These are phyloP conservation scores for Coenonympha glycerion DNA, from an alignment of 2,888 invertebrate genomes.

Conservation along the genomic window DNA sequence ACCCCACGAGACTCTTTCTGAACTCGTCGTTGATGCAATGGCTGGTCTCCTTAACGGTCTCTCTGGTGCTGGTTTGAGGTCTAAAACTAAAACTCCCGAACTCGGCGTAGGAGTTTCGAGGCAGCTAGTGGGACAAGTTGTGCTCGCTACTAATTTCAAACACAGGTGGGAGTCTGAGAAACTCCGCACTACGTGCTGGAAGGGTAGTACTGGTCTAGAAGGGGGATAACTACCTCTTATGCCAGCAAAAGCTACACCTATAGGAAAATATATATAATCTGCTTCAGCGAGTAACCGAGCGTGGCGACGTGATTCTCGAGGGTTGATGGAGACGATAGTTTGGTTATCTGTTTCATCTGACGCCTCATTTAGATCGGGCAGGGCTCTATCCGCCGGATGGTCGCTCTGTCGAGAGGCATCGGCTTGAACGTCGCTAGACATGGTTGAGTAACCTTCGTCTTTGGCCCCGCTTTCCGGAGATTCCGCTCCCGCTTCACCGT, in stretches of 20 bases:
- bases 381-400: conserved; percentile 71
- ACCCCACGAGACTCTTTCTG: conserved; percentile 76
- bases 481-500: conserved; percentile 79
- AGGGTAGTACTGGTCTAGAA: conserved; percentile 80
- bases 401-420: conserved; percentile 79
- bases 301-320: conserved; percentile 68
- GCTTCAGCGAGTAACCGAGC: conserved; percentile 78
- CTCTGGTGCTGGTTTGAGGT: conserved; percentile 75
- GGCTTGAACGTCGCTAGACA: conserved; percentile 88
- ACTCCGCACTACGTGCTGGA: conserved; percentile 83
- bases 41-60: conserved; percentile 77
- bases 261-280: conserved; percentile 81
- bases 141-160: conserved; percentile 79
- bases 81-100: conserved; percentile 78
- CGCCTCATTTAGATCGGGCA: conserved; percentile 84
- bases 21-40: conserved; percentile 69
- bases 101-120: conserved; percentile 77
- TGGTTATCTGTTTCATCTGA: conserved; percentile 82
- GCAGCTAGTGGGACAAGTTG: conserved; percentile 71
- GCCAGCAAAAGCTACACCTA: conserved; percentile 78
- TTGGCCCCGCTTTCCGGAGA: conserved; percentile 85
- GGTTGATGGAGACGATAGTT: conserved; percentile 70
- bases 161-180: conserved; percentile 85
- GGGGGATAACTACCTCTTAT: conserved; percentile 85
- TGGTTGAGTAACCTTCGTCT: conserved; percentile 89